Conservation (phyloP, 2,113 vertebrate species). For the Thalassoma bifasciatum region DNA sequence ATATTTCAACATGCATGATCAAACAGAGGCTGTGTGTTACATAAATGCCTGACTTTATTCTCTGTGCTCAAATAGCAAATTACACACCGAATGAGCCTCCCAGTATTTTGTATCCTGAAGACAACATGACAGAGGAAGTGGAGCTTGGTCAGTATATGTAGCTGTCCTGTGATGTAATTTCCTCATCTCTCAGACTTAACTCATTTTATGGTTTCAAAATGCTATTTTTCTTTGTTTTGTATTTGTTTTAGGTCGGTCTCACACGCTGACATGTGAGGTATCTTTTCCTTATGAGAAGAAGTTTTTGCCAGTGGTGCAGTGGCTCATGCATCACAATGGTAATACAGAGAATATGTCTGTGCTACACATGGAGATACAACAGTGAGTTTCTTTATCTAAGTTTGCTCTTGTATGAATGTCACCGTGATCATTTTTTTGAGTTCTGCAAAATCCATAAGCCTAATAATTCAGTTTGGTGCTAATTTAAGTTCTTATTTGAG, state of each 20-base stretch:
- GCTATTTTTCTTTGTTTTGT: background rate
- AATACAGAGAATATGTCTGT: slow-evolving; percentile 50
- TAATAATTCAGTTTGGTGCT: background rate
- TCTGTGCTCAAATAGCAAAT: slow-evolving; percentile 29
- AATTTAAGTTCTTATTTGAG: background rate
- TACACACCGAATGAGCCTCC: background rate
- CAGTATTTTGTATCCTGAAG: slow-evolving; percentile 35
- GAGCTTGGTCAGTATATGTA: slow-evolving; percentile 65
- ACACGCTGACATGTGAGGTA: slow-evolving; percentile 82
- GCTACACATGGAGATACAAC: slow-evolving; percentile 19
- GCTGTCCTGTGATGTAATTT: background rate
- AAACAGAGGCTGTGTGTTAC: background rate
- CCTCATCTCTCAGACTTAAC: no score
- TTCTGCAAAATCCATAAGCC: background rate
- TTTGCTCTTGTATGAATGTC: background rate
- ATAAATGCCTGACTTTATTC: slow-evolving; percentile 22
- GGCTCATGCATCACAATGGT: slow-evolving; percentile 74
- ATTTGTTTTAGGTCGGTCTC: slow-evolving; percentile 77
- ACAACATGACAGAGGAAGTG: slow-evolving; percentile 44
- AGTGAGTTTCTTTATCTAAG: slow-evolving; percentile 44
- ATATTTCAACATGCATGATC: no score
- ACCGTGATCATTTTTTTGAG: background rate
- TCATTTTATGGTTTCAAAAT: no score
- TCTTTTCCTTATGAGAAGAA: slow-evolving; percentile 82
- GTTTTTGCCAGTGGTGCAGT: slow-evolving; percentile 68